Conservation (phyloP, 2,888 invertebrate species). For the Disparrhopalites patrizii region DNA sequence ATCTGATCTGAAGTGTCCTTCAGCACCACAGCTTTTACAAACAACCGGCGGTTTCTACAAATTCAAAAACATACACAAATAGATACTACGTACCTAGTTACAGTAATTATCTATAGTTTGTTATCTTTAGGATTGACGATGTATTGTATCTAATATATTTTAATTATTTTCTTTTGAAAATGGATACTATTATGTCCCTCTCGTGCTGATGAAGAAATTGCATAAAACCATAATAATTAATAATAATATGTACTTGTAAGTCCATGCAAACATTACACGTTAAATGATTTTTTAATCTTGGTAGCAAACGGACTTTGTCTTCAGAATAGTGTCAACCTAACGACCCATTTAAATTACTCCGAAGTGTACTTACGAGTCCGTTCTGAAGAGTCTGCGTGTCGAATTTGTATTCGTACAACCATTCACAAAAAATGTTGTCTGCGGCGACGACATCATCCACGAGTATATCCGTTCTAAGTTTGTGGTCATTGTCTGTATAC, state of each 20-base stretch:
- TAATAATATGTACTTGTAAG: too few species aligned
- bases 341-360: not conserved
- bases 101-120: too few species aligned
- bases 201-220: too few species aligned
- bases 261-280: too few species aligned
- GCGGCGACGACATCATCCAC: constrained; percentile 33
- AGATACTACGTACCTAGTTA: too few species aligned
- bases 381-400: constrained; percentile 48
- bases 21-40: constrained; percentile 55
- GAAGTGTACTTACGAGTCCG: constrained; percentile 48
- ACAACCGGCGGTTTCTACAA: constrained; percentile 50
- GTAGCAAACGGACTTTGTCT: too few species aligned
- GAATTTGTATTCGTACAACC: constrained; percentile 50
- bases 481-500: constrained; percentile 7
- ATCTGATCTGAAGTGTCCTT: constrained; percentile 54
- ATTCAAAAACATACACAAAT: not conserved
- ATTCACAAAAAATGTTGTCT: constrained; percentile 40
- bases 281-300: too few species aligned
- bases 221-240: too few species aligned
- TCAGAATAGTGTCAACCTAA: constrained; percentile 5
- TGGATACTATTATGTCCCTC: too few species aligned
- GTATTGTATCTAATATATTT: too few species aligned
- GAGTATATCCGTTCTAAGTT: constrained; percentile 28
- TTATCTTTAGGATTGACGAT: too few species aligned
- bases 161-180: too few species aligned